Base-by-base conservation (phyloP, 1,140 invertebrate species). In the Ceratitis capitata region DNA sequence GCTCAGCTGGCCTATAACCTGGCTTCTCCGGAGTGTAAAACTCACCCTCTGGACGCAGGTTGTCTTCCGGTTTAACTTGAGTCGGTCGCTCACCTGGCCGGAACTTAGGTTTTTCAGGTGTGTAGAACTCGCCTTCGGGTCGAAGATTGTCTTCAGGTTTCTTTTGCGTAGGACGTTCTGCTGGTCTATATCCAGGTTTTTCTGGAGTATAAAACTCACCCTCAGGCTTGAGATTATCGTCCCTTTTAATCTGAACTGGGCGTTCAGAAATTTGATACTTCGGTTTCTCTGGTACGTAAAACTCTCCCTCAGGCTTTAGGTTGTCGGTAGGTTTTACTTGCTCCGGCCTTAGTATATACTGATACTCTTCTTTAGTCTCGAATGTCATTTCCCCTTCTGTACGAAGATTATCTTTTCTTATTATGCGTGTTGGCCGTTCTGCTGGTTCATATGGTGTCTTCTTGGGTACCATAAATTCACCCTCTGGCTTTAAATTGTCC, bases 331-430 rank as follows among this genome's bases (percentile, higher is more conserved):
- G 85, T 74, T 58, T 85, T 2, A 89, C 93, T 56, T 92, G 91
- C 86, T 92, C 92, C 12, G 94, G 92, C 88, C 93, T 92, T 56
- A 93, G 93, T 86, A 91, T 91, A 85, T 93, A 94, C 74, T 85
- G 61, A 45, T 87, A 88, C 87, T 93, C 91, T 82, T 93, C 92
- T 85, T 93, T 92, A 85, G 93, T 92, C 0, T 92, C 92, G 49
- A 92, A 89, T 82, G 94, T 92, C 88, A 95, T 94, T 53, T 94
- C 92, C 19, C 95, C 95, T 91, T 94, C 94, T 47, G 93, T 92
- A 87, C 61, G 47, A 58, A 94, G 86, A 87, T 94, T 93, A 86
- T 94, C 93, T 87, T 93, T 90, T 4, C 92, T 89, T 64, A 90
- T 92, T 47, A 92, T 93, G 87, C 87, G 89, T 87, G 92, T 90